Evolutionary conservation across 2,113 vertebrate species (phyloP).

Genomic region (Nematolebias whitei): DNA sequence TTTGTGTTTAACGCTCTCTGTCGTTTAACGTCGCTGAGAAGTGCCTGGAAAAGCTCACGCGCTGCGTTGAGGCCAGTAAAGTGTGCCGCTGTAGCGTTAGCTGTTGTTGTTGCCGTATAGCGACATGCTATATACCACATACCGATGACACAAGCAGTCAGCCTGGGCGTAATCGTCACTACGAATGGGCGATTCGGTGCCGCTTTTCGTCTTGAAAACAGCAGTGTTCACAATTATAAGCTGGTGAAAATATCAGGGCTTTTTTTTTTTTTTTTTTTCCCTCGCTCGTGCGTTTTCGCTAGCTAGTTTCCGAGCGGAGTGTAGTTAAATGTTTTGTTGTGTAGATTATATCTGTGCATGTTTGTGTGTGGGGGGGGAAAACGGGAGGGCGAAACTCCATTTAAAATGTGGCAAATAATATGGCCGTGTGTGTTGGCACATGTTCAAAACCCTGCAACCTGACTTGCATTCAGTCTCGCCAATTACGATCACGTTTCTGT

Average conservation of each 20-base stretch:
- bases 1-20: constrained; percentile 2
- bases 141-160: constrained; percentile 41
- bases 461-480: not conserved
- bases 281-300: constrained; percentile 1
- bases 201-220: constrained; percentile 7
- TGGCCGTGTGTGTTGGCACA: constrained; percentile 3
- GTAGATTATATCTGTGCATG: not conserved
- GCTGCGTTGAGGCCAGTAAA: constrained; percentile 32
- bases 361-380: not conserved
- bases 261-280: not conserved
- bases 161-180: constrained; percentile 21
- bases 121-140: constrained; percentile 54
- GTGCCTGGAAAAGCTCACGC: constrained; percentile 46
- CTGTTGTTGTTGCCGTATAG: constrained; percentile 44
- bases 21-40: constrained; percentile 36
- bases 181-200: constrained; percentile 17
- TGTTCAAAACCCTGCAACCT: not conserved
- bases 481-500: not conserved
- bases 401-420: constrained; percentile 17
- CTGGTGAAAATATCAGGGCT: not conserved
- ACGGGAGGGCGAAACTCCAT: not conserved
- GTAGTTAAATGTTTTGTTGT: not conserved
- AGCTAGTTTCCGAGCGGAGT: constrained; percentile 12
- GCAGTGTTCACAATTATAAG: not conserved
- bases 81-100: constrained; percentile 50